Evolutionary conservation across 2,113 vertebrate species (phyloP).

Genomic region (Gambusia affinis): DNA sequence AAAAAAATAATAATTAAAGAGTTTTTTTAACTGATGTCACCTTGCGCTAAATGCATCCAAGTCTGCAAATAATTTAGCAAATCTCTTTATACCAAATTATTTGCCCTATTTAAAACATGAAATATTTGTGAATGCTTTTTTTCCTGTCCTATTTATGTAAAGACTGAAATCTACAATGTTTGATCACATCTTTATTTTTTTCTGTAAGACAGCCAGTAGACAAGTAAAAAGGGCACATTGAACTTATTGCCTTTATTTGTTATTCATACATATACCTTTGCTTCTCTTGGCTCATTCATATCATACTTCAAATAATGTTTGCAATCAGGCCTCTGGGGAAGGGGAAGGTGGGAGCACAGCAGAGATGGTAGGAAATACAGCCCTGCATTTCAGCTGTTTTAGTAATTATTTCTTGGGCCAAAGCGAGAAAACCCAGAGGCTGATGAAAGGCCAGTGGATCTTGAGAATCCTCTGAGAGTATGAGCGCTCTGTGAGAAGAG

Average conservation of each 20-base stretch:
- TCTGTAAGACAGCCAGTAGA: conserved; percentile 12
- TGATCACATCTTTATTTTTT: conserved; percentile 45
- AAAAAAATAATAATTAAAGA: too few species aligned
- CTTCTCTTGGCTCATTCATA: conserved; percentile 67
- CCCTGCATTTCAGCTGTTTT: conserved; percentile 62
- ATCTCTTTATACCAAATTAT: conserved; percentile 11
- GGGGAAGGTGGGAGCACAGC: conserved; percentile 12
- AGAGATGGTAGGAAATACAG: conserved; percentile 64
- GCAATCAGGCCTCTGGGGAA: conserved; percentile 64
- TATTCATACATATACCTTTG: conserved; percentile 67
- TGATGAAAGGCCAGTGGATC: conserved; percentile 69
- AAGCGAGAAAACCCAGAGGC: conserved; percentile 49
- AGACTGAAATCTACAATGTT: conserved; percentile 42
- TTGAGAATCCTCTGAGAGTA: conserved; percentile 54
- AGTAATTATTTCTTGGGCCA: conserved; percentile 73
- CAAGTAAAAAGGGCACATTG: conserved; percentile 20
- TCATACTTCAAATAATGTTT: conserved; percentile 76
- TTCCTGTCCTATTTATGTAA: conserved; percentile 14
- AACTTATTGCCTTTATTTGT: conserved; percentile 57
- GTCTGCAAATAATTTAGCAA: background rate
- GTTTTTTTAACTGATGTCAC: background rate
- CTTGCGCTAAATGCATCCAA: background rate
- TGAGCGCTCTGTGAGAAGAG: conserved; percentile 35
- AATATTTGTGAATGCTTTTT: conserved; percentile 3
- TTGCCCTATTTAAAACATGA: conserved; percentile 17